phyloP scores from a whole-genome alignment of 2,888 invertebrate genomes.

The Tinea pellionella region DNA sequence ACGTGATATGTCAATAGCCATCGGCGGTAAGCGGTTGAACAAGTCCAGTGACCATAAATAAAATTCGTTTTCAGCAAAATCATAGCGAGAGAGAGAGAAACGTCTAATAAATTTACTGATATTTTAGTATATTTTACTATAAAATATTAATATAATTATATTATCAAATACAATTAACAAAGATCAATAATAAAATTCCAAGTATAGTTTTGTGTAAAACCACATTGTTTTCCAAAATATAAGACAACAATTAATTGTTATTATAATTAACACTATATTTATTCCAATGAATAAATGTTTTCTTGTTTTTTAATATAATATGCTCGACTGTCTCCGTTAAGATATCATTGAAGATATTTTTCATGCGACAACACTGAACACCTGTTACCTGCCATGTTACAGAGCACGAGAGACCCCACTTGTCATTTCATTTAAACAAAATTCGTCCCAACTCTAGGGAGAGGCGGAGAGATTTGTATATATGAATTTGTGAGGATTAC shows the following conservation, averaged over 20 bases:
- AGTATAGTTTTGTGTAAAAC: no score
- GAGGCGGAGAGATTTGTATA: not conserved
- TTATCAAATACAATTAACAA: no score
- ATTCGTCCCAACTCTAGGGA: slow-evolving; percentile 8
- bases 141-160: no score
- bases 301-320: not conserved
- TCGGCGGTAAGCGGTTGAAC: not conserved
- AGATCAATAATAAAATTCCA: no score
- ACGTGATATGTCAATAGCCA: not conserved
- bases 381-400: slow-evolving; percentile 28
- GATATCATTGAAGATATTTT: slow-evolving; percentile 9
- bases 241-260: no score
- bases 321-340: not conserved
- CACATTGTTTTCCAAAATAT: no score
- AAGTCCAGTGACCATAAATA: not conserved
- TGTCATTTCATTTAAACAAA: slow-evolving; percentile 33
- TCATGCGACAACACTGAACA: slow-evolving; percentile 25
- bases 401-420: slow-evolving; percentile 27
- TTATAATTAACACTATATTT: not conserved
- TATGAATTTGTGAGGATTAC: not conserved
- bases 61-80: not conserved
- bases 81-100: no score
- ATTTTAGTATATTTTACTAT: no score
- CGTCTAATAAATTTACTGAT: no score
- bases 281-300: not conserved